Base-by-base conservation (phyloP, 2,113 vertebrate species). In the Sapajus apella region DNA sequence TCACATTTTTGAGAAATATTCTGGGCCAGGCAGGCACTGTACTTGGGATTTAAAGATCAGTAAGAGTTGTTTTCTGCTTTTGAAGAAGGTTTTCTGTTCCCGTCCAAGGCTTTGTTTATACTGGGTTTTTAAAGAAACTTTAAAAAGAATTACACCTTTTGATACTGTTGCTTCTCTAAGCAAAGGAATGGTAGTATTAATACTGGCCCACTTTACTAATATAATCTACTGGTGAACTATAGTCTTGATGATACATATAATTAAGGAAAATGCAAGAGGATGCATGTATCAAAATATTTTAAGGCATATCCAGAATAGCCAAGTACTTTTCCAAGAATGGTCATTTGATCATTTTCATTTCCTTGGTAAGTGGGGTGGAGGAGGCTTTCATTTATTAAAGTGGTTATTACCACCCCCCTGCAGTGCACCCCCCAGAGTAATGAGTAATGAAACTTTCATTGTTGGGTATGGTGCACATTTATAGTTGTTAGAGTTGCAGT, bases 291-390 rank as follows among this genome's bases (percentile, higher is more conserved):
- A 84, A 73, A 91, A 92, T 27, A 52, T 90, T 83, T 73, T 64
- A 47, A 90, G 25, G 9, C 80, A 5, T 86, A 85, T 86, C 64
- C 61, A 43, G 32, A 92, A 87, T 80, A 85, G 27, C 84, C 84
- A 90, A 27, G 18, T 61, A 70, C 3, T 40, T 84, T 95, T 82
- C 25, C 25, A 96, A 91, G 86, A 94, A 73, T 90, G 40, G 25
- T 82, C 37, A 91, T 91, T 95, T 96, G 27, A 68, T 90, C 68
- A 93, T 96, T 95, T 96, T 96, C 45, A 86, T 73, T 94, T 94
- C 77, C 52, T 80, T 47, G 58, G 61, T 85, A 61, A 58, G 23
- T 68, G 25, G 20, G 20, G 32, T 70, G 7, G 30, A 43, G 9
- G 32, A 95, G 35, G 25, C 43, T 88, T 96, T 94, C 45, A n/a